Base-by-base conservation (phyloP, 1,140 invertebrate species). In the Pemphigus obesinymphae region DNA sequence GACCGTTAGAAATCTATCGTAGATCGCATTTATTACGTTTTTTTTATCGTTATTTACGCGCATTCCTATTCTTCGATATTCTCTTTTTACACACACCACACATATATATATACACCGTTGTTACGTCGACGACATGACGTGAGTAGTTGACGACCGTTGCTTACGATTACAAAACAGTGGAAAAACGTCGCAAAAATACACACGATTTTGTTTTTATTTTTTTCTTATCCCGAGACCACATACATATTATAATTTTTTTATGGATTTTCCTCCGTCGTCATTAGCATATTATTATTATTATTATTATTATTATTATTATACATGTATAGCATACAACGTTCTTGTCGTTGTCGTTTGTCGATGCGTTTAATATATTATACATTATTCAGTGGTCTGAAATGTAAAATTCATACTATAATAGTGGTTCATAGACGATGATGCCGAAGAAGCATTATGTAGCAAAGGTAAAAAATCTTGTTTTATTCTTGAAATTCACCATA, bases 341-440 rank as follows among this genome's bases (percentile, higher is more conserved):
- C n/a, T n/a, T 17, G 8, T 40, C 10, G 13, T 15, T 4, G 0
- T 34, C 3, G 29, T 63, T 4, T 31, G n/a, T 11, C 8, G 7
- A 66, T 66, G 20, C 31, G 31, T 66, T n/a, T n/a, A n/a, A n/a
- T n/a, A 66, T 66, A 31, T 61, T 37, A 70, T 43, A 26, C 37
- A 70, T 70, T 43, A 70, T 70, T 43, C 34, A 70, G 4, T 43
- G 66, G 23, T 43, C 37, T 70, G 37, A 43, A 70, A 70, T 43
- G 66, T 70, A 70, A 70, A 70, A 70, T 70, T 70, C 37, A 70
- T 26, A 2, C 53, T 58, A 58, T 26, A 23, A 26, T 58, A 58
- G 26, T 58, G 53, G 11, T n/a, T n/a, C n/a, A n/a, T n/a, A n/a
- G n/a, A n/a, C n/a, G n/a, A n/a, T n/a, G n/a, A n/a, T n/a, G n/a